Percentiles rank a stretch among this genome's conserved stretches.
Evolutionary conservation across 92 coral and sea anemone genomes (phyloP).

Genomic region (Porites cylindrica): DNA sequence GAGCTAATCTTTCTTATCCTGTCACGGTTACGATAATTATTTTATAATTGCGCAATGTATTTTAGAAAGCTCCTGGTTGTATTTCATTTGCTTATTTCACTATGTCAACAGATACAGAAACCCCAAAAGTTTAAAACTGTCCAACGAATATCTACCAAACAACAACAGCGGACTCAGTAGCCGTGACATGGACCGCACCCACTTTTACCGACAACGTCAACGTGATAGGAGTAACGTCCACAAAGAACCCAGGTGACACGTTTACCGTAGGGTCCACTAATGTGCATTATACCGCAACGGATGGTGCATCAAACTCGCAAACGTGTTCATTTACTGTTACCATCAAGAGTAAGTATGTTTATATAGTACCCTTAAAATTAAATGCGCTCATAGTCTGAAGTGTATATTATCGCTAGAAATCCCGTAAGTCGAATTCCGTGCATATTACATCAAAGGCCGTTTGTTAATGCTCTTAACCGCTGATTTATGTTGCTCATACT

Average conservation of each 20-base stretch:
- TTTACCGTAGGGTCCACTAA: conserved; percentile 55
- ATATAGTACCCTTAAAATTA: too few species aligned
- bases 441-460: too few species aligned
- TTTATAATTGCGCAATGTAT: too few species aligned
- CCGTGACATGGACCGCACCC: conserved; percentile 79
- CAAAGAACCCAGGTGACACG: conserved; percentile 73
- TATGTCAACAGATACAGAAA: conserved; percentile 59
- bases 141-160: conserved; percentile 60
- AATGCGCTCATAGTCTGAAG: too few species aligned
- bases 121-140: conserved; percentile 65
- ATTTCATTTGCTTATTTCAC: neutral
- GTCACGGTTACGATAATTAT: too few species aligned
- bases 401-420: too few species aligned
- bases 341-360: conserved; percentile 68
- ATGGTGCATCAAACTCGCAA: conserved; percentile 47
- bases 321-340: conserved; percentile 56
- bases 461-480: too few species aligned
- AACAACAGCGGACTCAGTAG: conserved; percentile 22
- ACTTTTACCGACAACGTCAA: conserved; percentile 84
- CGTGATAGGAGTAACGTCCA: conserved; percentile 37
- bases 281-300: conserved; percentile 66
- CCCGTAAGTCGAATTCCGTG: too few species aligned
- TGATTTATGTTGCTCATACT: too few species aligned
- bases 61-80: neutral
- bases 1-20: too few species aligned